Evolutionary conservation across 2,113 vertebrate species (phyloP).

Genomic region (Geothlypis trichas): DNA sequence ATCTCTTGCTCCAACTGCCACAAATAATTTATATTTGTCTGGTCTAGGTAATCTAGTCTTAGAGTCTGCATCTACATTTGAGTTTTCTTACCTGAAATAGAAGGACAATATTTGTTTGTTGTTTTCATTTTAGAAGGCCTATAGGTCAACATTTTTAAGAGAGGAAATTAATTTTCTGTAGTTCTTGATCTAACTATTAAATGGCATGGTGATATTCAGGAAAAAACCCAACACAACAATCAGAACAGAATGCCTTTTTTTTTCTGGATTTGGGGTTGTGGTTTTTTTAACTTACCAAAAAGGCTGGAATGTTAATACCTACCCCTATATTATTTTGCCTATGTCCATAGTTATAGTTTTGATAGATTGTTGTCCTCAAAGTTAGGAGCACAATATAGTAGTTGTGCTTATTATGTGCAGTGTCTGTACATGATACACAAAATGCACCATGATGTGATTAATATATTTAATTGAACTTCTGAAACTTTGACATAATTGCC

Average conservation of each 20-base stretch:
- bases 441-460: neutral
- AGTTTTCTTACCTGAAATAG: constrained; percentile 17
- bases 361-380: neutral
- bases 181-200: constrained; percentile 1
- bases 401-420: neutral
- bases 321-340: neutral
- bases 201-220: neutral
- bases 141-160: constrained; percentile 4
- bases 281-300: neutral
- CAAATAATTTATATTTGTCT: neutral
- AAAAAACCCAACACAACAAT: neutral
- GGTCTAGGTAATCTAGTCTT: neutral
- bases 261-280: neutral
- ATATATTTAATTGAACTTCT: neutral
- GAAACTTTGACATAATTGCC: neutral
- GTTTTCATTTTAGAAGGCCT: constrained; percentile 4
- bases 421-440: neutral
- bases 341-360: neutral
- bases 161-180: neutral
- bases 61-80: constrained; percentile 22
- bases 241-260: neutral
- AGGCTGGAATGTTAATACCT: neutral
- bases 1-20: neutral
- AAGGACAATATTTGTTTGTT: constrained; percentile 1
- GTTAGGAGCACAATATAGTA: neutral